phyloP scores from a whole-genome alignment of 92 coral and sea anemone genomes.

The Bergia sp. region DNA sequence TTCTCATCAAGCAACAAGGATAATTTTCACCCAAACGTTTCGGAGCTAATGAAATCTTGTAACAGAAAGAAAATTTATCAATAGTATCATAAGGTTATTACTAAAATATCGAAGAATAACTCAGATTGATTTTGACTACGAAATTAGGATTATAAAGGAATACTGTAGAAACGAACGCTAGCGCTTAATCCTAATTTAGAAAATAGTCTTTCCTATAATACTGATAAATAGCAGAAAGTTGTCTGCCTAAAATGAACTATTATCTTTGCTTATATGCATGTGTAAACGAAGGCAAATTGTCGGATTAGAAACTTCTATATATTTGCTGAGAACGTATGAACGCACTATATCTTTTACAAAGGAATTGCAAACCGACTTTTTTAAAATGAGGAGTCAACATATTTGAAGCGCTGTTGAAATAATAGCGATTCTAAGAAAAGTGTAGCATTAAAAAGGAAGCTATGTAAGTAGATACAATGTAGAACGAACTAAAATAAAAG shows the following conservation, averaged over 20 bases:
- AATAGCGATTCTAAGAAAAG: not conserved
- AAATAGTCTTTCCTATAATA: not conserved
- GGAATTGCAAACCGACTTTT: not conserved
- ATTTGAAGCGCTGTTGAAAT: not conserved
- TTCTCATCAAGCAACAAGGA: not conserved
- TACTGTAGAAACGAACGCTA: not conserved
- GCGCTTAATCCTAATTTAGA: not conserved
- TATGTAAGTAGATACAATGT: not conserved
- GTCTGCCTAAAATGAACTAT: not conserved
- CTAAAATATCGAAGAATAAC: not conserved
- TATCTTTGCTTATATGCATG: not conserved
- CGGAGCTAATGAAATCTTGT: too few relatives aligned
- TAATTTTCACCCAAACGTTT: too few relatives aligned
- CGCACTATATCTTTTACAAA: not conserved
- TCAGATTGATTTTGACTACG: not conserved
- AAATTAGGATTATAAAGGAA: not conserved
- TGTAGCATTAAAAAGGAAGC: not conserved
- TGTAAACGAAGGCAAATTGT: slow-evolving; percentile 23
- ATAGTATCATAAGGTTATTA: too few relatives aligned
- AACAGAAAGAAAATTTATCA: too few relatives aligned
- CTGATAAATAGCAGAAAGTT: not conserved
- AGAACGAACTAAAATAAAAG: not conserved
- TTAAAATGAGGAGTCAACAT: not conserved
- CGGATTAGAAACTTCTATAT: not conserved
- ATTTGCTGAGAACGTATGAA: not conserved